Conservation (phyloP, 1,140 invertebrate species). For the Diabrotica virgifera region DNA sequence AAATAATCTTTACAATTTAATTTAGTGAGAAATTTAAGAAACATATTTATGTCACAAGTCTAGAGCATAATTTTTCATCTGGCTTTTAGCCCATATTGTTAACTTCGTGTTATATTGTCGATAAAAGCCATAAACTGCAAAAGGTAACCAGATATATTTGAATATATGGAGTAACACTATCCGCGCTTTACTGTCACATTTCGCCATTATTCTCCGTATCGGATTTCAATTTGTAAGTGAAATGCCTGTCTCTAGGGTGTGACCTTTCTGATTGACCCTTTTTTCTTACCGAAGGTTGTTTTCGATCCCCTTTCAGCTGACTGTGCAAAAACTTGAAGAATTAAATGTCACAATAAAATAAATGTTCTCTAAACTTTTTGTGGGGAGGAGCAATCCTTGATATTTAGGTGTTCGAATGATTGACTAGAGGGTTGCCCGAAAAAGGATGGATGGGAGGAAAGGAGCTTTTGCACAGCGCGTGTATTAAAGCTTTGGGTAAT, state of each 20-base stretch:
- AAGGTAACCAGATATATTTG: neutral
- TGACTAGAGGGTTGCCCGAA: neutral
- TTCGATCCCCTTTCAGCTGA: neutral
- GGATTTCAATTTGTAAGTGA: conserved; percentile 2
- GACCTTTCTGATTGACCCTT: neutral
- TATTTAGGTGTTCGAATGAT: neutral
- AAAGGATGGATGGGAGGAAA: too few relatives aligned
- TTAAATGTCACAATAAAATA: neutral
- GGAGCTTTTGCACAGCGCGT: too few relatives aligned
- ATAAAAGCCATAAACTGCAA: neutral
- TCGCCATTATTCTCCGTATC: neutral
- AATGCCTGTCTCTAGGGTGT: neutral
- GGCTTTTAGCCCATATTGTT: too few relatives aligned
- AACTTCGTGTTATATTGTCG: too few relatives aligned
- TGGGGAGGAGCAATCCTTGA: neutral
- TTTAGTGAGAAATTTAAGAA: too few relatives aligned
- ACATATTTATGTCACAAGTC: too few relatives aligned
- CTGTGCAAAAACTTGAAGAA: neutral
- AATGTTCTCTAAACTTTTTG: neutral
- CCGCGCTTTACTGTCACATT: neutral
- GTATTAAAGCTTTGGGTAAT: too few relatives aligned
- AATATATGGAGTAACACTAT: neutral
- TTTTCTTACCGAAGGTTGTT: neutral
- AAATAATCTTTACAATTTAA: too few relatives aligned
- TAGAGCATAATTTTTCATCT: too few relatives aligned